Base-by-base conservation (phyloP, 2,113 vertebrate species). In the Caranx ignobilis region DNA sequence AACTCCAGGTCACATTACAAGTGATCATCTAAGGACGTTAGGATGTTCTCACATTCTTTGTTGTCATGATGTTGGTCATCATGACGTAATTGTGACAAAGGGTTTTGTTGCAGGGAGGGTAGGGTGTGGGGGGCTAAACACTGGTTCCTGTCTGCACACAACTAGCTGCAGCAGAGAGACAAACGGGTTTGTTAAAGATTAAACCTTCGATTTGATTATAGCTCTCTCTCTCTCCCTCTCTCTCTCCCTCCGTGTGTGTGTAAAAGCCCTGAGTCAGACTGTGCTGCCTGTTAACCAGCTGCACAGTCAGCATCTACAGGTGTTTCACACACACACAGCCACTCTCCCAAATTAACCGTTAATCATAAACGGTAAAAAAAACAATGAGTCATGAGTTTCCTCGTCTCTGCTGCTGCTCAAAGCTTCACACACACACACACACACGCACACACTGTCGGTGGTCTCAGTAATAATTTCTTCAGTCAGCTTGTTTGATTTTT, bases 261-360 rank as follows among this genome's bases (percentile, higher is more conserved):
- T 71, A 9, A 74, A 82, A 87, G 60, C n/a, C 78, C 82, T 87
- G 79, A 89, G 72, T 85, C 85, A 82, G 84, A 65, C 57, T 43
- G 8, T 68, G 47, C 54, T 70, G 68, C 80, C 72, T 71, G 82
- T 84, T 82, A 66, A 84, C 68, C 65, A 48, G 76, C 60, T 81
- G 85, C 81, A 60, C 39, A 76, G 37, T 86, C 85, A 90, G 79
- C 85, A 86, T 76, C 80, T 78, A 68, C 77, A 83, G 79, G 83
- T 87, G 79, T 66, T 65, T 16, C 66, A 45, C 66, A 61, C 55
- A 59, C 63, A 61, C 35, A 12, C 26, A 81, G 63, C 84, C 86
- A 91, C 88, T 90, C 82, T 87, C 74, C 75, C 82, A 91, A 89
- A 91, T 91, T 77, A 91, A 88, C 84, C 63, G 81, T 89, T 87